These are phyloP conservation scores for Nyctibius bracteatus DNA, from an alignment of 2,113 vertebrate genomes.

Conservation along the genomic window DNA sequence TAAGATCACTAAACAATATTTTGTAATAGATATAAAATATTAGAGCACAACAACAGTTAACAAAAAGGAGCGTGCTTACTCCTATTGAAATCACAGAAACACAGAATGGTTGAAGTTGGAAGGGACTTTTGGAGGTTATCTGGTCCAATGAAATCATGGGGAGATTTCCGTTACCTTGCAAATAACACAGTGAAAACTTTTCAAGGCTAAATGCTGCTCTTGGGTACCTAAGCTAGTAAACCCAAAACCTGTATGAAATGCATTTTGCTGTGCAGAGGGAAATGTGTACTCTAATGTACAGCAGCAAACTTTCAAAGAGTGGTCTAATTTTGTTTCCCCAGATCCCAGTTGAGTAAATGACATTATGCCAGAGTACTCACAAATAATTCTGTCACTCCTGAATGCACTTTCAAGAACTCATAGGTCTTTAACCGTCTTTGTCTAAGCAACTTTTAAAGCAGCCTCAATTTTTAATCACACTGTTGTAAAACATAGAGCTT, in stretches of 20 bases:
- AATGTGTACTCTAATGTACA: neutral
- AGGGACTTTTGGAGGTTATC: neutral
- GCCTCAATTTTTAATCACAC: neutral
- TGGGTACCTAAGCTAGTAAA: neutral
- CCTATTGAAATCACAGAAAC: neutral
- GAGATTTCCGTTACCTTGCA: neutral
- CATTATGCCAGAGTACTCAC: neutral
- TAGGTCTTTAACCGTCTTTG: neutral
- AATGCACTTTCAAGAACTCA: neutral
- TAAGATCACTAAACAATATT: neutral
- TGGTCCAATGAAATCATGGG: neutral
- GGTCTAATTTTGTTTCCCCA: neutral
- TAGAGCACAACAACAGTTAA: neutral
- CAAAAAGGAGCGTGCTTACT: neutral
- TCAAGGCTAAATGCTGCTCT: neutral
- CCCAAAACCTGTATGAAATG: neutral
- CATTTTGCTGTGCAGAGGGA: neutral
- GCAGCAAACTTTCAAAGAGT: neutral
- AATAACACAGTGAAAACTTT: neutral
- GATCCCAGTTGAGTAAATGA: neutral
- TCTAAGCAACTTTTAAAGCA: neutral
- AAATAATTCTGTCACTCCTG: neutral
- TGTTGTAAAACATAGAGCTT: neutral
- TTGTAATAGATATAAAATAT: neutral
- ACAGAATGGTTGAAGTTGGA: neutral